Evolutionary conservation across 2,113 vertebrate species (phyloP), one percentile per base, ranked within the genome.

Genomic region (Pogona vitticeps): DNA sequence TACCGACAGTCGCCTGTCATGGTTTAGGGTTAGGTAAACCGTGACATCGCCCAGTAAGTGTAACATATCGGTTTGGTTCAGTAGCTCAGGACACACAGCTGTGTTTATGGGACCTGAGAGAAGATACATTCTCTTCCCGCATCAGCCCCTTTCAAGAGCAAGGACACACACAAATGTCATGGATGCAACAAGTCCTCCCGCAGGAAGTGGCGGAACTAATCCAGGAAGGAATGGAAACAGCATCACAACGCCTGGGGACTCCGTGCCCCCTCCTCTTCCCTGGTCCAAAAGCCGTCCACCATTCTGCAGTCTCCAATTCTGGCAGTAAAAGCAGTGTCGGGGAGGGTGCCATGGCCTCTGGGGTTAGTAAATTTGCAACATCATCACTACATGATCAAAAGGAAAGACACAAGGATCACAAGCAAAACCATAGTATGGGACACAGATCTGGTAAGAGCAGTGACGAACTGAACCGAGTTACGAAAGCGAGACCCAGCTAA

Each of bases 381-480:
- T 96, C 99, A 89, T 98, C 99, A 0, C 95, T 99, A 83, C 98
- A 99, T 0, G 99, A 99, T 92, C 98, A 98, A 92, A 99, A 99
- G 95, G 98, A 99, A 87, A 97, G 98, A 94, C 97, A 98, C 95
- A 99, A 99, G 95, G 99, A 99, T 94, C 99, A 99, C 97, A 99
- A 99, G 95, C 97, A 98, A 93, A 99, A 99, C 95, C 99, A 99
- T 95, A 99, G 99, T 97, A 98, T 99, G 98, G 98, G 99, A 91
- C 99, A 99, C 98, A 98, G 99, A 96, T 98, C 98, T 93, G 99
- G 99, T 97, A 99, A 99, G 97, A 99, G 99, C 97, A 99, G 98
- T 92, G 99, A 99, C 97, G 99, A 98, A 96, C 98, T 99, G 95
- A 99, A 99, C 96, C 95, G 97, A 26, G 96, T 98, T 83, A 95